A percentile compares a stretch with the other conserved stretches of the same genome.
These are phyloP conservation scores for Smithornis capensis DNA, from an alignment of 2,113 vertebrate genomes.

Conservation along the genomic window DNA sequence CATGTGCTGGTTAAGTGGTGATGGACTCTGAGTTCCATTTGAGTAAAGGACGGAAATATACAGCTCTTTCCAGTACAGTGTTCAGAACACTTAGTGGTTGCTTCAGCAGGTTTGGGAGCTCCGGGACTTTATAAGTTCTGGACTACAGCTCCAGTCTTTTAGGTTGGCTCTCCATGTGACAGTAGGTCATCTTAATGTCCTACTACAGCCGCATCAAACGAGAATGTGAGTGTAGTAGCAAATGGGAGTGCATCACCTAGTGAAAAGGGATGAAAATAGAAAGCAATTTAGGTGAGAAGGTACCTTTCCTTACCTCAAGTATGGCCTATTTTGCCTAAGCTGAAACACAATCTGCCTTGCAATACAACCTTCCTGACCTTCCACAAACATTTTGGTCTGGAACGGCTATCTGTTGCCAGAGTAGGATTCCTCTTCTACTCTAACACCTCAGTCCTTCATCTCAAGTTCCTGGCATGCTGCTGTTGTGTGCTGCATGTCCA, in stretches of 20 bases:
- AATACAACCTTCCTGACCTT: constrained; percentile 58
- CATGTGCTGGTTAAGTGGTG: not conserved
- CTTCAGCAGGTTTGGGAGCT: not conserved
- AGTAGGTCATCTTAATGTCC: not conserved
- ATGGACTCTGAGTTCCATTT: not conserved
- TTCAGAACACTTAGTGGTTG: not conserved
- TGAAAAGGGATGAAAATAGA: not conserved
- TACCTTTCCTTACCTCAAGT: not conserved
- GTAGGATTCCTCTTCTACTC: constrained; percentile 9
- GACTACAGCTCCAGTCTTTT: not conserved
- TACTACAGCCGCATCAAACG: not conserved
- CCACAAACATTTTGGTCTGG: not conserved
- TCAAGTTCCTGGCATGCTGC: constrained; percentile 29
- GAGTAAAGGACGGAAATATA: not conserved
- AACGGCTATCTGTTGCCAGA: not conserved
- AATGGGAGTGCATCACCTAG: not conserved
- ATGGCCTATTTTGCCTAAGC: not conserved
- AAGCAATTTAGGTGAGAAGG: not conserved
- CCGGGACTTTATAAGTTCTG: not conserved
- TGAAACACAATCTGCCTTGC: constrained; percentile 25
- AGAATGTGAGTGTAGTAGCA: not conserved
- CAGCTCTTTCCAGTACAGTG: not conserved
- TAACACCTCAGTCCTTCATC: constrained; percentile 5
- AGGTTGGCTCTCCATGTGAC: not conserved
- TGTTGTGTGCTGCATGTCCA: not conserved